A percentile compares a stretch with the other conserved stretches of the same genome.
Evolutionary conservation across 1,140 invertebrate species (phyloP).

Genomic region (Meloidogyne floridensis): DNA sequence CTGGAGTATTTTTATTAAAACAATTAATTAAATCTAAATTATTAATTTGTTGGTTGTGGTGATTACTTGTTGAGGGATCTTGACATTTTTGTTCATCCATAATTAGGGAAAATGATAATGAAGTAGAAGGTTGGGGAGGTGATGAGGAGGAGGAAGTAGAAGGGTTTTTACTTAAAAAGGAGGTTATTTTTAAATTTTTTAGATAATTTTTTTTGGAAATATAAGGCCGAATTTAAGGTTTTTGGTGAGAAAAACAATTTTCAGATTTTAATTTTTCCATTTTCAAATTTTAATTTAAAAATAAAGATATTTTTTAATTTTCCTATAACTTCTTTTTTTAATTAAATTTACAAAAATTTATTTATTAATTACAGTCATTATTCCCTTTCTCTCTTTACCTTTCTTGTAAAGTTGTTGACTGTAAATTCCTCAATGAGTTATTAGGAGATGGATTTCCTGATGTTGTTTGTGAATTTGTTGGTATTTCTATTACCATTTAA

Average conservation of each 20-base stretch:
- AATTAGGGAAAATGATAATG: neutral
- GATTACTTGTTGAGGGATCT: neutral
- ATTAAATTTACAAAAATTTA: too few relatives aligned
- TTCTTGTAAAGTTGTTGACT: neutral
- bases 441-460: neutral
- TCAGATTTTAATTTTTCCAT: too few relatives aligned
- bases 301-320: too few relatives aligned
- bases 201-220: too few relatives aligned
- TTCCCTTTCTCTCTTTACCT: neutral
- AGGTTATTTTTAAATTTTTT: too few relatives aligned
- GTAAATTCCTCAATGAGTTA: neutral
- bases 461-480: neutral
- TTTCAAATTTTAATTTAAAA: too few relatives aligned
- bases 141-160: too few relatives aligned
- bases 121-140: neutral
- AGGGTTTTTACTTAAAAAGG: too few relatives aligned
- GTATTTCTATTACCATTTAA: slow-evolving; percentile 1
- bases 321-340: too few relatives aligned
- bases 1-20: neutral
- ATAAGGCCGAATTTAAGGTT: too few relatives aligned
- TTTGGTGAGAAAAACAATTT: too few relatives aligned
- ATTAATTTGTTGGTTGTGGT: neutral
- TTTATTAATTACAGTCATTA: neutral
- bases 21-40: neutral
- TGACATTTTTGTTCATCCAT: neutral